Evolutionary conservation across 2,113 vertebrate genomes (phyloP), one percentile per base, ranked within the genome.

Genomic region (Plotosus lineatus): DNA sequence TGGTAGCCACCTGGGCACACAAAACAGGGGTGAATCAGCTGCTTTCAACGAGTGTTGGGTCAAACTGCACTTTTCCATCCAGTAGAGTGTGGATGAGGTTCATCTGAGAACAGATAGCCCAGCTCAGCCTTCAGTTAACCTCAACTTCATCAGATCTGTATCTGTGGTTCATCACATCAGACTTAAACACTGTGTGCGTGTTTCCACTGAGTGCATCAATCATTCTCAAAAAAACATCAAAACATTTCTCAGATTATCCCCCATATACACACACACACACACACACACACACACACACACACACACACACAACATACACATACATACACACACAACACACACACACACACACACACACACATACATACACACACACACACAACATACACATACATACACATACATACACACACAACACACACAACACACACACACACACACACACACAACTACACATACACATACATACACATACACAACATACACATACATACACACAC

Each of bases 1-100:
- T 98, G 96, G 55, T 96, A 99, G 53, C 98, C 98, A 74, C 98
- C 98, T 99, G 82, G 65, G 65, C 85, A 78, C 84, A 75, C 56
- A 72, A 78, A 50, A 48, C 0, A 68, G 50, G 38, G 53, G 26
- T 58, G 26, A 40, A 58, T 38, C 53, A 60, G 28, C 74, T 42
- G 51, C 8, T 65, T 50, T 56, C 66, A 77, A 81, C 44, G 78
- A 81, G 10, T 48, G 65, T 77, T 81, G 74, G 65, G 55, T 73
- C 65, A n/a, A 28, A 31, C 36, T 9, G 31, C 53, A 46, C 23
- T n/a, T 76, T 1, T 42, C 8, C 65, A 76, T 77, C 73, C 76
- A 21, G 19, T 31, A 36, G 40, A 60, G 38, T 10, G 40, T 46
- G 42, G 53, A 77, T 46, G 33, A 28, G 40, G n/a, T 3, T 26